Base-by-base conservation (phyloP, 2,888 invertebrate genomes). In the Agonopterix alstromeriana region DNA sequence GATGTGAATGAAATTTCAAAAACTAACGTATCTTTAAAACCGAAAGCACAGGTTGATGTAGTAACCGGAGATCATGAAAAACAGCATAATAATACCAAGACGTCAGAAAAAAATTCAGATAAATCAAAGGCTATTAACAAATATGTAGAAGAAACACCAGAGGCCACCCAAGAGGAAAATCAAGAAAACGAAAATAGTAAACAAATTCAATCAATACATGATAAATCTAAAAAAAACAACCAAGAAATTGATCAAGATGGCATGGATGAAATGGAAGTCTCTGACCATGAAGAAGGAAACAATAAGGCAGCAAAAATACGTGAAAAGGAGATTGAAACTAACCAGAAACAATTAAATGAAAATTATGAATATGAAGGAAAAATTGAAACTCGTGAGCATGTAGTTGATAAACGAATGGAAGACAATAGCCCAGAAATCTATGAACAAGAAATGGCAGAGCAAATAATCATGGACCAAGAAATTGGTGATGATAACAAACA, bases 401-500 rank as follows among this genome's bases (percentile, higher is more conserved):
- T 14, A 10, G 17, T 17, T 17, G 17, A 7, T 41, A 12, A 41
- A 12, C 7, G 41, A 10, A 41, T 43, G 43, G 8, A 14, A 50
- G 54, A 3, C 3, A 17, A 17, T 50, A 47, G 55, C 35, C 46
- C 53, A 35, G 36, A 43, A 42, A 43, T 50, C 45, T 43, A 51
- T 41, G 41, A 41, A 41, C 41, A 41, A 41, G 41, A 11, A 38
- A 38, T n/a, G 38, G 9, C 38, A 10, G 10, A 41, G 10, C 8
- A 41, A 41, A 11, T 1, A n/a, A 41, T 3, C 11, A 10, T 11
- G 8, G 11, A 41, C 10, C 41, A 41, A 5, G 1, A 41, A 43
- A 43, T 5, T 43, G 1, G 27, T 27, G 17, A 12, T n/a, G 12
- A 41, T 8, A 11, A 41, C 14, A 12, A 41, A 41, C 9, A 35